phyloP scores from a whole-genome alignment of 2,888 invertebrate species.

The Dryocosmus kuriphilus region DNA sequence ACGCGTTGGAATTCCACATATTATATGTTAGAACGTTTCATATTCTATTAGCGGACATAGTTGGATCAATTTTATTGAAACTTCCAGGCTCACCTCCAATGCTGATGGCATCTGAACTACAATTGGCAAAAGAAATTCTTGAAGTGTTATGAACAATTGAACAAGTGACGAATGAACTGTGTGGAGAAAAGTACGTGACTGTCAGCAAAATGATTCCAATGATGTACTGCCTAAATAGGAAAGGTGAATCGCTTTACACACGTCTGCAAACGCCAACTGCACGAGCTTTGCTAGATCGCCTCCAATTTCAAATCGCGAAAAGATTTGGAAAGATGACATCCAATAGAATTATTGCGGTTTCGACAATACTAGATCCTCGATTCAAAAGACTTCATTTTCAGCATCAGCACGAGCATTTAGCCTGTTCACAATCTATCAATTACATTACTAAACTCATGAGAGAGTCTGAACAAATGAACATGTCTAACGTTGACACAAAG shows the following conservation, averaged over 20 bases:
- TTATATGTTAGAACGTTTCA: not conserved
- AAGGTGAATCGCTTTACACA: too few relatives aligned
- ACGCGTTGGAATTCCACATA: not conserved
- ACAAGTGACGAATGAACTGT: not conserved
- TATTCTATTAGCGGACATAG: not conserved
- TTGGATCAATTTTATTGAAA: not conserved
- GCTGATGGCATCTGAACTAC: not conserved
- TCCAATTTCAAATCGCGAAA: conserved; percentile 35
- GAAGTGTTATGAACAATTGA: not conserved
- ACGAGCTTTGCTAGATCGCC: conserved; percentile 26
- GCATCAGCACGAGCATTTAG: not conserved
- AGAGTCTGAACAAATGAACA: conserved; percentile 37
- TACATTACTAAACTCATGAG: conserved; percentile 42
- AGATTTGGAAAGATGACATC: conserved; percentile 37
- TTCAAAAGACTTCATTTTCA: conserved; percentile 48
- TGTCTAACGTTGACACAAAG: not conserved
- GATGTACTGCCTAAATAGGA: too few relatives aligned
- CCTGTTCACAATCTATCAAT: conserved; percentile 30
- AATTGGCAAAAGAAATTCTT: not conserved
- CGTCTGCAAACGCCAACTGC: conserved; percentile 32
- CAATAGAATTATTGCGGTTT: conserved; percentile 35
- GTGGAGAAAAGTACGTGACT: too few relatives aligned
- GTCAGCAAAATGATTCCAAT: too few relatives aligned
- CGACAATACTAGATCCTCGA: conserved; percentile 40
- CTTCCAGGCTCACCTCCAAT: not conserved